These are phyloP conservation scores for Willowsia nigromaculata DNA, from an alignment of 2,888 invertebrate genomes.

Conservation along the genomic window DNA sequence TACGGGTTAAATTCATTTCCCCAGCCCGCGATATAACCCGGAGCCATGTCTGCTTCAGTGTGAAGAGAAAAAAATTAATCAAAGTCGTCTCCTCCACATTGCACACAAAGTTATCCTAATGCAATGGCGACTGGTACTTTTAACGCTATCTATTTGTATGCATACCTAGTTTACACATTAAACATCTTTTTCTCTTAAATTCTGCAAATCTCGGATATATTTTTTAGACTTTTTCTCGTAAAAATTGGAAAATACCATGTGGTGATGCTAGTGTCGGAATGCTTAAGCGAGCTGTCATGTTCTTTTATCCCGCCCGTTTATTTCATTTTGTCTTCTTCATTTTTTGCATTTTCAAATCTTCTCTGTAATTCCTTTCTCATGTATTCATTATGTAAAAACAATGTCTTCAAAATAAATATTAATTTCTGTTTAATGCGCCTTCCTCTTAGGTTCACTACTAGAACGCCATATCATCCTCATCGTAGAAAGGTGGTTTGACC, in stretches of 20 bases:
- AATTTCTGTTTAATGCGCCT: neutral
- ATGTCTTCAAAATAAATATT: neutral
- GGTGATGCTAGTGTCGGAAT: neutral
- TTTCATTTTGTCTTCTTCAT: neutral
- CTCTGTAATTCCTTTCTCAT: neutral
- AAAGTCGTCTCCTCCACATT: constrained; percentile 30
- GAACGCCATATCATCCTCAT: neutral
- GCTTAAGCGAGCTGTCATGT: constrained; percentile 23
- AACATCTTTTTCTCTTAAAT: neutral
- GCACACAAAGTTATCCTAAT: neutral
- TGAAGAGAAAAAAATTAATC: constrained; percentile 17
- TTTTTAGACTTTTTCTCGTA: neutral
- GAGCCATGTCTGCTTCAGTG: neutral
- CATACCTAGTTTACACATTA: constrained; percentile 25
- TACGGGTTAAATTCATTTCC: too few species aligned
- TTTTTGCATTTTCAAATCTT: neutral
- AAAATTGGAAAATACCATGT: constrained; percentile 30
- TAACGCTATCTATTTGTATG: neutral
- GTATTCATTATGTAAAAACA: neutral
- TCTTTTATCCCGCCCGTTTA: neutral
- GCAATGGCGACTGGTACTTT: neutral
- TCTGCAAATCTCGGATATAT: too few species aligned
- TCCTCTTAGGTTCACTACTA: neutral
- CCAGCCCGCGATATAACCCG: too few species aligned
- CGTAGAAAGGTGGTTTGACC: too few species aligned